These are phyloP conservation scores for Penaeus chinensis DNA, from an alignment of 1,140 invertebrate genomes.

Conservation along the genomic window DNA sequence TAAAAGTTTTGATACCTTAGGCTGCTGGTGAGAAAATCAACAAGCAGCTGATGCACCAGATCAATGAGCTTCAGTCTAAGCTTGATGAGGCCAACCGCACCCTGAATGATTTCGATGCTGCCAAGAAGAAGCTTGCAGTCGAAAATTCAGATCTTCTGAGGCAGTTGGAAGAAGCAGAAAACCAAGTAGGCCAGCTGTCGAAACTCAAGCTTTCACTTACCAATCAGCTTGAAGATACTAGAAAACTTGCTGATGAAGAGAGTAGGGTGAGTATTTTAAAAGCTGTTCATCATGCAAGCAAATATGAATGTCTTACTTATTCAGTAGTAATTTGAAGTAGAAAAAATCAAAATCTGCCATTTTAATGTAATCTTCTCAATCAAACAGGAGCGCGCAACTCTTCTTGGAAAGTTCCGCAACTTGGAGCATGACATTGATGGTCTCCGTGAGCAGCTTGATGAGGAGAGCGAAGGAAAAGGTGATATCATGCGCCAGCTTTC, in stretches of 20 bases:
- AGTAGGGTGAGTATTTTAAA: conserved; percentile 63
- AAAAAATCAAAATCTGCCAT: too few relatives aligned
- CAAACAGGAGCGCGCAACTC: conserved; percentile 67
- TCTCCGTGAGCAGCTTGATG: conserved; percentile 68
- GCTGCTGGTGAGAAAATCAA: conserved; percentile 95
- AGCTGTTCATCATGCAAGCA: conserved; percentile 74
- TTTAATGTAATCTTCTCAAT: conserved; percentile 75
- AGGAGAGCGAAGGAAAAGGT: conserved; percentile 67
- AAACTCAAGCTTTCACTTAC: too few relatives aligned
- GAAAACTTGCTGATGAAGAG: too few relatives aligned
- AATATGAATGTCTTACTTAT: too few relatives aligned
- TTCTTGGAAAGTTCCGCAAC: conserved; percentile 73
- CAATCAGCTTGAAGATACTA: too few relatives aligned
- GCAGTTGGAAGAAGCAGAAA: conserved; percentile 25
- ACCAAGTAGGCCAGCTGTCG: conserved; percentile 67
- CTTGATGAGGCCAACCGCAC: conserved; percentile 95
- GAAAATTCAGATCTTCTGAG: conserved; percentile 94
- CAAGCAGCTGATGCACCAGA: conserved; percentile 93
- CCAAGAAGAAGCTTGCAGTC: too few relatives aligned
- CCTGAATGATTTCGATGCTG: conserved; percentile 83
- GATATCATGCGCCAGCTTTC: conserved; percentile 70
- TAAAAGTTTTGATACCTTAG: conserved; percentile 69
- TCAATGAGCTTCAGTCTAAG: conserved; percentile 94
- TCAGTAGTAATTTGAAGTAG: too few relatives aligned
- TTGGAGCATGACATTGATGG: conserved; percentile 73